Evolutionary conservation across 2,888 invertebrate genomes (phyloP).

Genomic region (Kuschelorhynchus macadamiae): DNA sequence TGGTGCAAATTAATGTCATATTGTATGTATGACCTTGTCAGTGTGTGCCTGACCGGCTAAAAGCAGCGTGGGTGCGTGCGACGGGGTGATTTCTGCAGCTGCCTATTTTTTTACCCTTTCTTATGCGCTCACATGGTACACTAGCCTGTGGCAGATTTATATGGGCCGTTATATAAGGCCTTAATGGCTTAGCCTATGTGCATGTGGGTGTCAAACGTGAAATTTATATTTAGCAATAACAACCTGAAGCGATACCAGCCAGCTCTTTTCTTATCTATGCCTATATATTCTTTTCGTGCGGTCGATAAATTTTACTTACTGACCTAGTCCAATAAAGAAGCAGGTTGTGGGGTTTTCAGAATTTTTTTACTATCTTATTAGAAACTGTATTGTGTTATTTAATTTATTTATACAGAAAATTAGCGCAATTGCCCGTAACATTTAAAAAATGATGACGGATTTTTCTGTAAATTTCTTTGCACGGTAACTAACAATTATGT

Average conservation of each 20-base stretch:
- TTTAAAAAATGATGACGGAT: no score
- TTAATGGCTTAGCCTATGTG: conserved; percentile 43
- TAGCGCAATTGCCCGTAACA: no score
- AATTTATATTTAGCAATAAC: conserved; percentile 47
- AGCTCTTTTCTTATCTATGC: conserved; percentile 38
- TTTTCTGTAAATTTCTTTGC: no score
- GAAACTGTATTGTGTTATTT: no score
- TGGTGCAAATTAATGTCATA: neutral
- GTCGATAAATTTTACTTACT: conserved; percentile 34
- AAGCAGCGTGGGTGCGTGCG: conserved; percentile 55
- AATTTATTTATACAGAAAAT: no score
- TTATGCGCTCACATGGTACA: conserved; percentile 40
- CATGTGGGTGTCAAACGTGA: conserved; percentile 47
- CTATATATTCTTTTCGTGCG: conserved; percentile 31
- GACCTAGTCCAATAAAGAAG: conserved; percentile 33
- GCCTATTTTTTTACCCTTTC: conserved; percentile 52
- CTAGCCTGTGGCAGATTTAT: conserved; percentile 55
- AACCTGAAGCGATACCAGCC: conserved; percentile 33
- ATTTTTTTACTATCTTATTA: neutral
- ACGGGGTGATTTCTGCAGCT: conserved; percentile 55
- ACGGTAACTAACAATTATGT: no score
- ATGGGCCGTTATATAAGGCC: conserved; percentile 53
- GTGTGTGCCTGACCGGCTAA: conserved; percentile 27
- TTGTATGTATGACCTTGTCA: conserved; percentile 16
- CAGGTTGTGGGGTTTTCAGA: neutral